These are phyloP conservation scores for Carcina quercana DNA, from an alignment of 2,888 invertebrate species.

Conservation along the genomic window DNA sequence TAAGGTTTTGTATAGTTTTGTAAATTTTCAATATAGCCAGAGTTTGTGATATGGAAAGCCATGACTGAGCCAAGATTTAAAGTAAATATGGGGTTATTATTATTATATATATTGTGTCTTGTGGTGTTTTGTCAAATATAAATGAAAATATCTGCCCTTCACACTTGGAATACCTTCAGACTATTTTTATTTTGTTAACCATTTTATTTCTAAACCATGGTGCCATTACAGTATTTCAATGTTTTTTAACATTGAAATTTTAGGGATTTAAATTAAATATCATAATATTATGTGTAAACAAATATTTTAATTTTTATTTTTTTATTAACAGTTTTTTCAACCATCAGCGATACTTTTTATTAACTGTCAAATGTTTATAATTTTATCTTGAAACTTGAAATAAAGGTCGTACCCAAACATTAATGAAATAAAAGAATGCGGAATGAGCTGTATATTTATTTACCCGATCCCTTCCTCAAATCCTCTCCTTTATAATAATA, in stretches of 20 bases:
- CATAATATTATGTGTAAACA: constrained; percentile 6
- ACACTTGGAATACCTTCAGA: constrained; percentile 33
- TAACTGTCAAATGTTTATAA: constrained; percentile 17
- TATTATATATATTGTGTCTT: too few relatives aligned
- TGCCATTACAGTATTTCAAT: constrained; percentile 47
- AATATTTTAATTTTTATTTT: constrained; percentile 9
- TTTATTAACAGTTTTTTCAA: too few relatives aligned
- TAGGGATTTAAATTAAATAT: too few relatives aligned
- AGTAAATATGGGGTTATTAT: too few relatives aligned
- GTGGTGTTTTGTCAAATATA: too few relatives aligned
- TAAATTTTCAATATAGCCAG: too few relatives aligned
- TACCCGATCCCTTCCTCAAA: constrained; percentile 29
- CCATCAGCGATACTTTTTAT: constrained; percentile 18
- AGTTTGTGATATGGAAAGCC: too few relatives aligned
- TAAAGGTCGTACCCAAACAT: not conserved
- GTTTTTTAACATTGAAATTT: constrained; percentile 12
- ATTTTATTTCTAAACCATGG: constrained; percentile 38
- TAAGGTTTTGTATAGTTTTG: too few relatives aligned
- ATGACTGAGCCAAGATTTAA: too few relatives aligned
- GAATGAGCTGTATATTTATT: constrained; percentile 38
- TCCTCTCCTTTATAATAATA: constrained; percentile 17
- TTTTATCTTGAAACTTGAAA: constrained; percentile 11
- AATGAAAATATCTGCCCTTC: constrained; percentile 27
- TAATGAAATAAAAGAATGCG: constrained; percentile 32
- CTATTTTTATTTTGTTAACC: constrained; percentile 9